A percentile compares a stretch with the other conserved stretches of the same genome.
These are phyloP conservation scores for Drosophila lutescens DNA, from an alignment of 2,888 invertebrate genomes.

Conservation along the genomic window DNA sequence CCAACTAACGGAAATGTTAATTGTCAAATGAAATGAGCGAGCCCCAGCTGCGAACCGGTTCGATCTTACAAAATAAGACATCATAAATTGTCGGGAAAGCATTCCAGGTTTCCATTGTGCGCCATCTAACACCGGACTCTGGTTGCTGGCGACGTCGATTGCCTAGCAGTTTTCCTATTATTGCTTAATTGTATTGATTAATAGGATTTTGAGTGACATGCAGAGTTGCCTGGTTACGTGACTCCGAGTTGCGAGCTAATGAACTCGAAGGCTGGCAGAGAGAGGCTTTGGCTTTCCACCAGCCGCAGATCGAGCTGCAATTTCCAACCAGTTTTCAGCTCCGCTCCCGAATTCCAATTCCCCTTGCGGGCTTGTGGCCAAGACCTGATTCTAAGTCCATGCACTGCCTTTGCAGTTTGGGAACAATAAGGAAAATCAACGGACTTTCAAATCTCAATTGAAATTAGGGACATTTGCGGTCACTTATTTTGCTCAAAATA, in stretches of 20 bases:
- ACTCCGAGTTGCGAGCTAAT: constrained; percentile 61
- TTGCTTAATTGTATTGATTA: constrained; percentile 76
- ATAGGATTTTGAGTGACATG: constrained; percentile 74
- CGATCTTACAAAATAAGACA: constrained; percentile 73
- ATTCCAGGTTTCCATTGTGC: constrained; percentile 55
- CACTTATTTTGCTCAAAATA: background rate
- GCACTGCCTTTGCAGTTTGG: background rate
- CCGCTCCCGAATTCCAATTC: constrained; percentile 12
- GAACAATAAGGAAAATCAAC: background rate
- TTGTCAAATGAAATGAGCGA: constrained; percentile 74
- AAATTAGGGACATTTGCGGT: background rate
- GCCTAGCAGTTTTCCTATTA: constrained; percentile 72
- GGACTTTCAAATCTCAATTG: background rate
- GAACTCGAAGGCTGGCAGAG: constrained; percentile 50
- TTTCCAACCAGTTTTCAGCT: constrained; percentile 35
- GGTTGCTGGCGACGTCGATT: constrained; percentile 52
- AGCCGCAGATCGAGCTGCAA: constrained; percentile 15
- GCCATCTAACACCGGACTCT: constrained; percentile 10
- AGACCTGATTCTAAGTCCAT: constrained; percentile 30
- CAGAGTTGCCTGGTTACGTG: constrained; percentile 60
- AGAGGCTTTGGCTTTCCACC: constrained; percentile 13
- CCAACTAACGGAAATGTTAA: constrained; percentile 80
- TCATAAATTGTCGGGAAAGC: constrained; percentile 72
- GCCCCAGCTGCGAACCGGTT: constrained; percentile 56
- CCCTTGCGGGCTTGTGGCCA: constrained; percentile 5